phyloP scores from a whole-genome alignment of 2,797 vertebrate genomes.

The Phaenicophaeus curvirostris region DNA sequence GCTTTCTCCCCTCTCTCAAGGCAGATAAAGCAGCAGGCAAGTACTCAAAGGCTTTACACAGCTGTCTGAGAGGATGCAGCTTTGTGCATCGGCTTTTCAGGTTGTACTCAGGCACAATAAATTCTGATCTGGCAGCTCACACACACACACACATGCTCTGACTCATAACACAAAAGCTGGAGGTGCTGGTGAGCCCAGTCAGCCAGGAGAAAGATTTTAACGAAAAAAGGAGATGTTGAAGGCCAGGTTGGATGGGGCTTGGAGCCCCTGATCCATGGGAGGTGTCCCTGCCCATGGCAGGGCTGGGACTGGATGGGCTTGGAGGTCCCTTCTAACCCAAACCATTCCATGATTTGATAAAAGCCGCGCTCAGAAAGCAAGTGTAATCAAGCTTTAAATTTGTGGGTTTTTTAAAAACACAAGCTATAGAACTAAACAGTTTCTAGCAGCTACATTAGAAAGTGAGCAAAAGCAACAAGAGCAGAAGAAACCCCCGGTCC shows the following conservation, averaged over 20 bases:
- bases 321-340: no score
- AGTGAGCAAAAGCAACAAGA: neutral
- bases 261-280: no score
- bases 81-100: rapidly evolving
- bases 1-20: no score
- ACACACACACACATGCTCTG: no score
- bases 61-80: neutral
- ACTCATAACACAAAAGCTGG: neutral
- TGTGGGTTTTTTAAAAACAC: rapidly evolving
- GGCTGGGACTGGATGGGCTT: no score
- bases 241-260: no score
- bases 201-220: neutral
- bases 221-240: neutral
- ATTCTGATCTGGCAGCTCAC: neutral
- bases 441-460: neutral
- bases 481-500: rapidly evolving
- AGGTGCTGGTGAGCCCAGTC: neutral
- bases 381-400: neutral
- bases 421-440: rapidly evolving
- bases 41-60: rapidly evolving
- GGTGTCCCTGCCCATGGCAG: no score
- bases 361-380: neutral
- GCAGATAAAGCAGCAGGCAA: neutral
- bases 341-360: no score
- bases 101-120: rapidly evolving